phyloP scores from a whole-genome alignment of 2,797 vertebrate genomes.

The Chanos chanos region DNA sequence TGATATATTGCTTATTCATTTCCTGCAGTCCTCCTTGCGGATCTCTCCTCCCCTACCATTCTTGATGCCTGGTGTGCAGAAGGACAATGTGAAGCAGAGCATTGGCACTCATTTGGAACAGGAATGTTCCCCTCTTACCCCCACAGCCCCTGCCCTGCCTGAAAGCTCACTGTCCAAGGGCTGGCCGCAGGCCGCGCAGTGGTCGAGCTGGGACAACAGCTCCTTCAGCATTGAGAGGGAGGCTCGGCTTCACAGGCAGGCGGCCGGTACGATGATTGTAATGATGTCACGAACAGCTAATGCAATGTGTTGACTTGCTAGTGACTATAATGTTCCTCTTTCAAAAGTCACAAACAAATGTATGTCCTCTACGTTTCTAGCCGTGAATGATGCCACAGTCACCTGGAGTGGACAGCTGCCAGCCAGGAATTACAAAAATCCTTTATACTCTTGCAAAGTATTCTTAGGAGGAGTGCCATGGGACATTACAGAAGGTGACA shows the following conservation, averaged over 20 bases:
- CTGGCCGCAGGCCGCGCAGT: constrained; percentile 84
- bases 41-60: constrained; percentile 92
- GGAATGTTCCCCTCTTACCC: constrained; percentile 70
- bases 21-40: constrained; percentile 81
- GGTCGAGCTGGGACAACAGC: constrained; percentile 87
- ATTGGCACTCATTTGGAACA: constrained; percentile 78
- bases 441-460: constrained; percentile 95
- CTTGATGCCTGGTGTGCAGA: constrained; percentile 78
- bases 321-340: not conserved
- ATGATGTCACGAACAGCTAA: constrained; percentile 94
- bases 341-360: too few relatives aligned
- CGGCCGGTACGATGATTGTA: constrained; percentile 93
- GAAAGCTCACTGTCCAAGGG: constrained; percentile 79
- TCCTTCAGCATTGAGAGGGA: constrained; percentile 94
- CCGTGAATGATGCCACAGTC: constrained; percentile 94
- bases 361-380: too few relatives aligned
- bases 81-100: constrained; percentile 82
- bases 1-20: not conserved
- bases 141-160: constrained; percentile 66
- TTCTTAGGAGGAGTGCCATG: constrained; percentile 97
- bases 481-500: constrained; percentile 94
- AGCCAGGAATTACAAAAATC: constrained; percentile 92
- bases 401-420: constrained; percentile 97
- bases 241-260: constrained; percentile 91
- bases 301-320: too few relatives aligned